Percentiles rank a stretch among this genome's conserved stretches.
Evolutionary conservation across 2,113 vertebrate genomes (phyloP).

Genomic region (rabbit (Oryctolagus cuniculus)): DNA sequence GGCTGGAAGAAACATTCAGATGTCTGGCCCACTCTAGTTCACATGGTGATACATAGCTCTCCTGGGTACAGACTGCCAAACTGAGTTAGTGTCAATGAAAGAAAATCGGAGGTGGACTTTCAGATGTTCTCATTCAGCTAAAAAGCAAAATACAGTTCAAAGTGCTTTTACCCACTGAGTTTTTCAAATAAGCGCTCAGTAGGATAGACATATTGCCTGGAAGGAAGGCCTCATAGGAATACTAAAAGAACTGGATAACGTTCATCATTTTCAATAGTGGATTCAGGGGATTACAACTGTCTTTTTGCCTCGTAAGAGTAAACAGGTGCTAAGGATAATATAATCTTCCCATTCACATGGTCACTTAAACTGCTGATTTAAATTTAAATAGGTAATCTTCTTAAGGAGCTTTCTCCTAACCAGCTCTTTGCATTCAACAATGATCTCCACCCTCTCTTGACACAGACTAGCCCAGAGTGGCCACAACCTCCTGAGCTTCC

Average conservation of each 20-base stretch:
- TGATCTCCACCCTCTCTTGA: neutral
- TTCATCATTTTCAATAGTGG: conserved; percentile 34
- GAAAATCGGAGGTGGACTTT: conserved; percentile 71
- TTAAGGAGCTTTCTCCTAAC: neutral
- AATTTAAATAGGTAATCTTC: neutral
- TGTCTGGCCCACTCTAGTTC: conserved; percentile 47
- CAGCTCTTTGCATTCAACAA: neutral
- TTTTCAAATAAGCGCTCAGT: conserved; percentile 71
- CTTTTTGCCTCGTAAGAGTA: neutral
- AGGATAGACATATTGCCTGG: neutral
- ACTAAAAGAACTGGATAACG: conserved; percentile 16
- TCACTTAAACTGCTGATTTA: neutral
- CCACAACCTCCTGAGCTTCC: neutral
- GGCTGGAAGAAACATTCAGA: conserved; percentile 53
- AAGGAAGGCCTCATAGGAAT: conserved; percentile 39
- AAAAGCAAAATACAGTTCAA: conserved; percentile 72
- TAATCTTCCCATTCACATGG: neutral
- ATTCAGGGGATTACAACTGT: neutral
- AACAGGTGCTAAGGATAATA: conserved; percentile 27
- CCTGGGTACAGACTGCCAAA: conserved; percentile 61
- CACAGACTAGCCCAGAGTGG: no score
- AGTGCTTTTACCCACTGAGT: conserved; percentile 61
- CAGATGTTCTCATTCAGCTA: conserved; percentile 66
- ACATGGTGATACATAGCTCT: conserved; percentile 61
- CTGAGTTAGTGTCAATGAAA: conserved; percentile 76